Evolutionary conservation across 1,140 invertebrate species (phyloP).

Genomic region (Archivesica marissinica): DNA sequence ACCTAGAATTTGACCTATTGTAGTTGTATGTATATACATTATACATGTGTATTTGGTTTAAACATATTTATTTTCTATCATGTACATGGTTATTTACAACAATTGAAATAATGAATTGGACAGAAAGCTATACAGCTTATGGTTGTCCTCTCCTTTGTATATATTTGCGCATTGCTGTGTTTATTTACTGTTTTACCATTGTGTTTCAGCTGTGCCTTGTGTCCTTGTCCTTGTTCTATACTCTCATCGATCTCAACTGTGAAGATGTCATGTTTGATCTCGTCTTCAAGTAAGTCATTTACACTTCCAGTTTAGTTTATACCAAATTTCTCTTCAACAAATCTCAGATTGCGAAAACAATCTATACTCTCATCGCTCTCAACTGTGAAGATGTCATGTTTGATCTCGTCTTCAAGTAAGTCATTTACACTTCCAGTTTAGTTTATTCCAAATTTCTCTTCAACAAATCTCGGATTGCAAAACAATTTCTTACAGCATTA

Average conservation of each 20-base stretch:
- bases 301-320: not conserved
- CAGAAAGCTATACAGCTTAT: no score
- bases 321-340: not conserved
- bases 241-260: conserved; percentile 95
- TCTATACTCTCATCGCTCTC: conserved; percentile 95
- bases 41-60: no score
- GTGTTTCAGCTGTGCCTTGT: conserved; percentile 92
- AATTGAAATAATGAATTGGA: no score
- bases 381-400: conserved; percentile 99
- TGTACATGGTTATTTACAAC: no score
- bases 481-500: no score
- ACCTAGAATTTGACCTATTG: no score
- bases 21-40: no score
- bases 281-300: conserved; percentile 88
- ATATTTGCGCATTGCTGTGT: no score
- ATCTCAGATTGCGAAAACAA: not conserved
- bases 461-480: no score
- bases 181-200: not conserved
- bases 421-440: not conserved
- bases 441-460: no score
- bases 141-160: no score
- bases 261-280: conserved; percentile 98
- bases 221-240: conserved; percentile 95
- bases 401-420: conserved; percentile 92
- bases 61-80: no score